Percentiles rank a stretch among this genome's conserved stretches.
Evolutionary conservation across 1,140 invertebrate genomes (phyloP).

Genomic region (Drosophila ercepeae): DNA sequence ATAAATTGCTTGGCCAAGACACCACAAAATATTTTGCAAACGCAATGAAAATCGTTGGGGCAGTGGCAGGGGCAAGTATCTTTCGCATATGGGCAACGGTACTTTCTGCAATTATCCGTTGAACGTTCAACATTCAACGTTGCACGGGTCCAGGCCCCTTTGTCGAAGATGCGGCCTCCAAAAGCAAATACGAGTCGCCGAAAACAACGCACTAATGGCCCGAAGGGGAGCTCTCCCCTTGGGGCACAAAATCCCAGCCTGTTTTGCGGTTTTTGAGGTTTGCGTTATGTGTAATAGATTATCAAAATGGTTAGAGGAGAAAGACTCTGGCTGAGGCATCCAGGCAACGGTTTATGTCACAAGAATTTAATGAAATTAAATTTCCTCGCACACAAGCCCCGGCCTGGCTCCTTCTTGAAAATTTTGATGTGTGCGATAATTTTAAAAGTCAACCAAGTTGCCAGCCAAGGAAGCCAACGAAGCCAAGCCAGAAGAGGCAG

Average conservation of each 20-base stretch:
- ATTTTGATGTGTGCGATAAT: conserved; percentile 67
- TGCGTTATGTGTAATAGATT: conserved; percentile 82
- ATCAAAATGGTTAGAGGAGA: conserved; percentile 71
- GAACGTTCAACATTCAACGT: neutral
- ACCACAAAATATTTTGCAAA: conserved; percentile 77
- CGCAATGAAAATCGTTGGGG: conserved; percentile 60
- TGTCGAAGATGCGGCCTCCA: conserved; percentile 57
- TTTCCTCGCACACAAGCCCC: conserved; percentile 51
- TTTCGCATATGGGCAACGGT: conserved; percentile 77
- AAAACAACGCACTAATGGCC: conserved; percentile 80
- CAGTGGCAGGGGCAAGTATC: conserved; percentile 36
- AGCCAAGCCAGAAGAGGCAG: conserved; percentile 59
- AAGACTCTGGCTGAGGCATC: conserved; percentile 12
- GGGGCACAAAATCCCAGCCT: too few species aligned
- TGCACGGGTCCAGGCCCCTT: conserved; percentile 50
- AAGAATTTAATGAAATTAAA: conserved; percentile 82
- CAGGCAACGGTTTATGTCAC: conserved; percentile 78
- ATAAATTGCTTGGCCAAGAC: conserved; percentile 70
- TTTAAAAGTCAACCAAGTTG: conserved; percentile 74
- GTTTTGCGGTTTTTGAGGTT: conserved; percentile 73
- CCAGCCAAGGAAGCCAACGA: neutral
- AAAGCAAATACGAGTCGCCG: conserved; percentile 77
- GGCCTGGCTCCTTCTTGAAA: conserved; percentile 43
- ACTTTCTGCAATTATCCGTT: conserved; percentile 80
- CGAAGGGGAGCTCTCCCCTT: conserved; percentile 8